Evolutionary conservation across 2,797 vertebrate genomes (phyloP), one percentile per base, ranked within the genome.

Genomic region (Poeciliopsis paucimaculata): DNA sequence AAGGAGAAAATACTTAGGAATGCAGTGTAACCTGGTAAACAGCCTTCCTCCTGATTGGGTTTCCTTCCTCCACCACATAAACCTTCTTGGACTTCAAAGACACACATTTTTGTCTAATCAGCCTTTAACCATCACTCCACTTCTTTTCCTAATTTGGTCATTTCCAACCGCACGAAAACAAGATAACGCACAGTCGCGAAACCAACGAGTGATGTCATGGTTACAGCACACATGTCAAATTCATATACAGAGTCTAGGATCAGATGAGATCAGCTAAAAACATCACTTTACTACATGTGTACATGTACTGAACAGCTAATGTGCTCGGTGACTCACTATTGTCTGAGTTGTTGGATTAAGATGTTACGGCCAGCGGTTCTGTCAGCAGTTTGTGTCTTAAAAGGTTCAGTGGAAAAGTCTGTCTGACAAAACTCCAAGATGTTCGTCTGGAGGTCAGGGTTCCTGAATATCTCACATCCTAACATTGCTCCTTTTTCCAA

Each of bases 81-180:
- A 12, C n/a, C 71, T 49, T 49, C 31, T 36, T 4, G 47, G 26
- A 36, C 46, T 51, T 73, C 47, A 51, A 73, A 73, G 72, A 36
- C 31, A 36, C 26, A 45, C 45, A 72, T 53, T 74, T 74, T 74
- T 55, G 73, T 18, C 36, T 16, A 36, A 55, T 41, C 51, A 53
- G 73, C 34, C 13, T 55, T 74, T 53, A 51, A 36, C 45, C 13
- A 73, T 26, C 8, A 20, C 28, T 73, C 0, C n/a, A 2, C 55
- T 55, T 74, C 73, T 74, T 55, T 23, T n/a, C 49, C 73, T 23
- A 74, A 55, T 74, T 55, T 55, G 49, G 49, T 74, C 49, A 41
- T 74, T 55, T 74, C 20, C 41, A n/a, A 41, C 49, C 46, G 26
- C 41, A 41, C 9, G 10, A 49, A 31, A 72, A 34, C 16, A 2